Percentiles rank a stretch among this genome's conserved stretches.
Conservation (phyloP, 1,140 invertebrate species). For the Caenorhabditis remanei region DNA sequence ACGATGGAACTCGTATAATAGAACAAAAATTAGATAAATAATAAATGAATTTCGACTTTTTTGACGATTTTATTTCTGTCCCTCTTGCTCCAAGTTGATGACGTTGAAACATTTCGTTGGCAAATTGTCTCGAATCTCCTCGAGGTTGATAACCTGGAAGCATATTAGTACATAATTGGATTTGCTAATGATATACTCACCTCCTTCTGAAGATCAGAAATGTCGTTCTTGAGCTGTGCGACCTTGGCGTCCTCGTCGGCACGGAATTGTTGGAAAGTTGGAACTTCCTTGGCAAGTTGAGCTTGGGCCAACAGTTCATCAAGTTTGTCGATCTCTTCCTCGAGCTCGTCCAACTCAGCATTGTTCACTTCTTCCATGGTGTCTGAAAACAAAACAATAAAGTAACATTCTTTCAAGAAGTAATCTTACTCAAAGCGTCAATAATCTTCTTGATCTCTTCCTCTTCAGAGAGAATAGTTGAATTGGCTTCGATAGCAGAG, state of each 20-base stretch:
- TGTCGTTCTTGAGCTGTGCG: conserved; percentile 67
- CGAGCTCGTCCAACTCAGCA: conserved; percentile 73
- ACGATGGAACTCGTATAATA: not conserved
- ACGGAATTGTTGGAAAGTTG: conserved; percentile 23
- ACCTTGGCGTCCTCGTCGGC: conserved; percentile 66
- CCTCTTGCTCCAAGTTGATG: conserved; percentile 75
- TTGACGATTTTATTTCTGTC: conserved; percentile 70
- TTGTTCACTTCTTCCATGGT: conserved; percentile 77
- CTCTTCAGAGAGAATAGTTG: conserved; percentile 49
- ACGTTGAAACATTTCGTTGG: conserved; percentile 74
- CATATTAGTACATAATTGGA: not conserved
- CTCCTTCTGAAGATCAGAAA: conserved; percentile 68
- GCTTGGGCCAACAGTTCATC: conserved; percentile 70
- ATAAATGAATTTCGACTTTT: not conserved
- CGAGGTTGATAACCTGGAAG: conserved; percentile 68
- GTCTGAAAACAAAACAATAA: conserved; percentile 70
- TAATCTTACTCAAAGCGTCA: conserved; percentile 63
- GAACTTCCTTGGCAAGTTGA: conserved; percentile 69
- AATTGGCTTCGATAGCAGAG: conserved; percentile 63
- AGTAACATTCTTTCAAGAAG: not conserved
- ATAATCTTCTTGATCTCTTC: conserved; percentile 67
- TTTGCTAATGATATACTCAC: conserved; percentile 34
- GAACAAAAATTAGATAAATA: not conserved
- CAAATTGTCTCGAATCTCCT: conserved; percentile 71
- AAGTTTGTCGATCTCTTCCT: conserved; percentile 70